Evolutionary conservation across 2,113 vertebrate genomes (phyloP).

Genomic region (Ranitomeya variabilis): DNA sequence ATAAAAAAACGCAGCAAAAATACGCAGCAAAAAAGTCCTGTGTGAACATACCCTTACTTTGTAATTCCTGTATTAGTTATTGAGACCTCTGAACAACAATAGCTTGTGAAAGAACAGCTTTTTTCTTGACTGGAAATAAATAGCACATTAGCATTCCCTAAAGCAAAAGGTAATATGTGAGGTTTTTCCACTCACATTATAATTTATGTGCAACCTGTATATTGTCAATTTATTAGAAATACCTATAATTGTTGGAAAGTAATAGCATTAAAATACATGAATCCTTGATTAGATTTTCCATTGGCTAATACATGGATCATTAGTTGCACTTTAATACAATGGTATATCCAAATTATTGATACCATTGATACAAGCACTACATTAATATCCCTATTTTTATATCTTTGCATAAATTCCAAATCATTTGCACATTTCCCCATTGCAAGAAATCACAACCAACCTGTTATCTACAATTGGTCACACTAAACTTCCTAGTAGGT

Average conservation of each 20-base stretch:
- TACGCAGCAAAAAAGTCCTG: no score
- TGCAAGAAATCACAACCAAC: neutral
- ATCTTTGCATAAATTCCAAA: neutral
- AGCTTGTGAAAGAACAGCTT: neutral
- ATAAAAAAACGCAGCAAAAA: no score
- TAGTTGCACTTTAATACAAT: constrained; percentile 7
- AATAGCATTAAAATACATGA: neutral
- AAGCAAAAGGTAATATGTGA: neutral
- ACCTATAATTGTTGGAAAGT: neutral
- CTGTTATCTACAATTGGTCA: neutral
- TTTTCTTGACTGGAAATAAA: neutral
- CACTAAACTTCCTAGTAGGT: neutral
- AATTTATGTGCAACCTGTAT: neutral
- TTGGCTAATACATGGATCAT: neutral
- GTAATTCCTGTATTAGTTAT: constrained; percentile 51
- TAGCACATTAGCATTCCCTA: neutral
- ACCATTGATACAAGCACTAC: neutral
- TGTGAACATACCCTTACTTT: no score
- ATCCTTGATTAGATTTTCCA: neutral
- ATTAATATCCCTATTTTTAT: neutral
- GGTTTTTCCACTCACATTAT: neutral
- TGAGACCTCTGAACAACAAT: constrained; percentile 11
- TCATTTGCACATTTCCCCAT: neutral
- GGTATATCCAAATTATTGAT: neutral
- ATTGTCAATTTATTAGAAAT: neutral